These are phyloP conservation scores for Percina caprodes DNA, from an alignment of 2,113 vertebrate genomes.

Conservation along the genomic window DNA sequence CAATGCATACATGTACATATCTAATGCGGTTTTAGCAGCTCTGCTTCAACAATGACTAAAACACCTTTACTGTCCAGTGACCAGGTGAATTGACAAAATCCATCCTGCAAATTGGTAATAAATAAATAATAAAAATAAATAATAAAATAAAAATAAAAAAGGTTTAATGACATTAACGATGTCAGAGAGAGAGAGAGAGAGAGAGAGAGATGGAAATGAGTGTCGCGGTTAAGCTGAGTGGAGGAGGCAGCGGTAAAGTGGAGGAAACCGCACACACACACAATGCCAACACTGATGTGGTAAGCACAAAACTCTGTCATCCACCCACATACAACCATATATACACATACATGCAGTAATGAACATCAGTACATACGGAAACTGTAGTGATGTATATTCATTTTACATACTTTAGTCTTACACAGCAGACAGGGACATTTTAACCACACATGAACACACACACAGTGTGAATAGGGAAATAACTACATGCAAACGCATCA, in stretches of 20 bases:
- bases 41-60: background rate
- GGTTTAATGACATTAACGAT: conserved; percentile 6
- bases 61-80: background rate
- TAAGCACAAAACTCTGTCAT: conserved; percentile 52
- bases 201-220: conserved; percentile 13
- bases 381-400: background rate
- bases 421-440: background rate
- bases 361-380: background rate
- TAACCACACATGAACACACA: background rate
- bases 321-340: conserved; percentile 40
- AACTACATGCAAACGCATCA: background rate
- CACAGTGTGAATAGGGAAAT: background rate
- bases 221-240: conserved; percentile 22
- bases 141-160: background rate
- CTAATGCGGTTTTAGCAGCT: background rate
- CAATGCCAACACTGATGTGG: conserved; percentile 66
- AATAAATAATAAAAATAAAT: background rate
- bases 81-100: background rate
- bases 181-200: conserved; percentile 1
- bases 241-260: conserved; percentile 55
- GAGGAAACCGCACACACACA: conserved; percentile 64
- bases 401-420: background rate
- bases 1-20: background rate
- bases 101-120: background rate
- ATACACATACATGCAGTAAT: background rate